These are phyloP conservation scores for Archivesica marissinica DNA, from an alignment of 1,140 invertebrate species.

Conservation along the genomic window DNA sequence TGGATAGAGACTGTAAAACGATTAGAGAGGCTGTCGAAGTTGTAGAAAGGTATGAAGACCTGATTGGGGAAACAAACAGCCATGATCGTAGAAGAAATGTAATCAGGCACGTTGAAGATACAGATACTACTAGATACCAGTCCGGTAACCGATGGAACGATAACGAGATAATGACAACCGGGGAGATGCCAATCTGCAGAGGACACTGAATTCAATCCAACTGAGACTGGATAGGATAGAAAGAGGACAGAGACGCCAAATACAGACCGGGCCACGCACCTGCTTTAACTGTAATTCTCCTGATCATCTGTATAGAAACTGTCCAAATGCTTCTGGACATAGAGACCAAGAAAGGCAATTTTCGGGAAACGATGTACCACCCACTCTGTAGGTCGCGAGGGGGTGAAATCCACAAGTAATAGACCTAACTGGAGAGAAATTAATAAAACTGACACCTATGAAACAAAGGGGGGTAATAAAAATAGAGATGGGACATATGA, in stretches of 20 bases:
- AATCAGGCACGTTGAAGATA: neutral
- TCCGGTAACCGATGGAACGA: too few species aligned
- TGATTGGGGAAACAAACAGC: slow-evolving; percentile 16
- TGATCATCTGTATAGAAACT: slow-evolving; percentile 9
- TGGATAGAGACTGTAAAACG: slow-evolving; percentile 33
- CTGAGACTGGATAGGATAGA: neutral
- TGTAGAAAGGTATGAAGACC: slow-evolving; percentile 44
- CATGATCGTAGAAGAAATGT: neutral
- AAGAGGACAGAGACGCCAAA: neutral
- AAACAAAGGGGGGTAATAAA: too few species aligned
- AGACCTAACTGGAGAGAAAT: neutral
- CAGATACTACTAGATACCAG: neutral
- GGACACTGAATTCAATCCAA: neutral
- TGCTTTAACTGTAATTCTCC: slow-evolving; percentile 1
- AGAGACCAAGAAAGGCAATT: neutral
- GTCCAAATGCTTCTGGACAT: neutral
- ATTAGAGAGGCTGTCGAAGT: slow-evolving; percentile 34
- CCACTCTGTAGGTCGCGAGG: neutral
- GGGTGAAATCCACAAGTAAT: neutral
- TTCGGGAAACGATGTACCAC: slow-evolving; percentile 7
- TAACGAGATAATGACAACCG: neutral
- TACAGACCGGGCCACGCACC: neutral
- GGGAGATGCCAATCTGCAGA: neutral
- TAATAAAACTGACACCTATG: too few species aligned
- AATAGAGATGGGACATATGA: too few species aligned